Evolutionary conservation across 2,113 vertebrate species (phyloP).

Genomic region (Bubo blakistoni): DNA sequence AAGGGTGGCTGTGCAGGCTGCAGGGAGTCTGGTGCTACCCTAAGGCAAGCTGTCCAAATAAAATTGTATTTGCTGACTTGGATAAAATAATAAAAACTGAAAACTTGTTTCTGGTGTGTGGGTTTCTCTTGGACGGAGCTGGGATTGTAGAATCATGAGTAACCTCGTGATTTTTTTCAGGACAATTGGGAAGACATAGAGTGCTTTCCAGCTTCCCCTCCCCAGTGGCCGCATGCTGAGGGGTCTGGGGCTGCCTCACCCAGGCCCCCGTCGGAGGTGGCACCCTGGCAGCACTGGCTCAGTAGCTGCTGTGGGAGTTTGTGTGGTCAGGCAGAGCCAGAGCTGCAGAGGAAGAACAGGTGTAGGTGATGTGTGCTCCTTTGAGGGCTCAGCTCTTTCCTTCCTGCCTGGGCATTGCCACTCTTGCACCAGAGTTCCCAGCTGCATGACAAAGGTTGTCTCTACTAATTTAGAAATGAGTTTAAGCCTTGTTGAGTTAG

Average conservation of each 20-base stretch:
- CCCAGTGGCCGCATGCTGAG: accelerated
- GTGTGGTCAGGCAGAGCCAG: not conserved
- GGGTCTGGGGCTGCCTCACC: not conserved
- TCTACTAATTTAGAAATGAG: not conserved
- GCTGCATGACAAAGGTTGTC: accelerated
- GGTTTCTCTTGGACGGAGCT: not conserved
- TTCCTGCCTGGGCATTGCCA: accelerated
- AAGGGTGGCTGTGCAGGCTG: not conserved
- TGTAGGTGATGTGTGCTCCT: not conserved
- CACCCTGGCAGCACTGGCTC: not conserved
- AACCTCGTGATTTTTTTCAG: not conserved
- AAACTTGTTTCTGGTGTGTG: not conserved
- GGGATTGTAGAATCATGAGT: accelerated
- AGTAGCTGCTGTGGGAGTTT: not conserved
- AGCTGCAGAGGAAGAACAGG: not conserved
- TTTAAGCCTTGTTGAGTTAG: not conserved
- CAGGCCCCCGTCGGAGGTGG: accelerated
- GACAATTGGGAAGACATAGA: accelerated
- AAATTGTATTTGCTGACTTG: not conserved
- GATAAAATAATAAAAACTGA: slow-evolving; percentile 15
- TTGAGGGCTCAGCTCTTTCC: not conserved
- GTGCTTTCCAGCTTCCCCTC: not conserved
- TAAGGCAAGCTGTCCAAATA: not conserved
- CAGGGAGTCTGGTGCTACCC: not conserved
- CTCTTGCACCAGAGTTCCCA: accelerated